Evolutionary conservation across 2,113 vertebrate species (phyloP), one percentile per base, ranked within the genome.

Genomic region (zebrafish (Danio rerio)): DNA sequence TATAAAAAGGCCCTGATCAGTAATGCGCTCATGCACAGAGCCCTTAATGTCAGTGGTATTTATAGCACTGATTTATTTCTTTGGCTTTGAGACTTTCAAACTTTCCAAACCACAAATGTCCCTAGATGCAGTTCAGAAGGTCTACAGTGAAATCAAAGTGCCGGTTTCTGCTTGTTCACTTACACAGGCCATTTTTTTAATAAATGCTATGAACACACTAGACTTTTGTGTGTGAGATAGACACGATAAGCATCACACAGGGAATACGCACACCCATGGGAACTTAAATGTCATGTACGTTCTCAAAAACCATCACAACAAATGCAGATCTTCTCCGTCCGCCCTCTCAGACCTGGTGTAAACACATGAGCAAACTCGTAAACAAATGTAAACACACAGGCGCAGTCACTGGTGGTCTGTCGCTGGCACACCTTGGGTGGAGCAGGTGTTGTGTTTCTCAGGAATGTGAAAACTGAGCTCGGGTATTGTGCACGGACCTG

Each of bases 41-140:
- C 18, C 40, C 83, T 84, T 78, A 82, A 87, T 88, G 83, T 86
- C 70, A 63, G 43, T 10, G 71, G 59, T 91, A 92, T 93, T 92
- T 88, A 87, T 83, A 92, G 87, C 68, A 66, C 81, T 82, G 86
- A 88, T 92, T 89, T 92, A 88, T 89, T 90, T 90, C 62, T 82
- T 69, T 82, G 83, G 81, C 83, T 84, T 81, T 84, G 55, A 80
- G 81, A 78, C 80, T 88, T 86, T 84, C 84, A 81, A 88, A 81
- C 40, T 90, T 91, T 91, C 86, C 81, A 72, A 20, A 70, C 84
- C 86, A 82, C 86, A 89, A 86, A 90, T 79, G 78, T 85, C 83
- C 55, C 63, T 75, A 6, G 71, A 77, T 83, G 80, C 85, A 84
- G 43, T 20, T n/a, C 53, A 31, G 58, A 11, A 58, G 58, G 3